Base-by-base conservation (phyloP, 1,140 invertebrate species). In the Goniozus legneri region DNA sequence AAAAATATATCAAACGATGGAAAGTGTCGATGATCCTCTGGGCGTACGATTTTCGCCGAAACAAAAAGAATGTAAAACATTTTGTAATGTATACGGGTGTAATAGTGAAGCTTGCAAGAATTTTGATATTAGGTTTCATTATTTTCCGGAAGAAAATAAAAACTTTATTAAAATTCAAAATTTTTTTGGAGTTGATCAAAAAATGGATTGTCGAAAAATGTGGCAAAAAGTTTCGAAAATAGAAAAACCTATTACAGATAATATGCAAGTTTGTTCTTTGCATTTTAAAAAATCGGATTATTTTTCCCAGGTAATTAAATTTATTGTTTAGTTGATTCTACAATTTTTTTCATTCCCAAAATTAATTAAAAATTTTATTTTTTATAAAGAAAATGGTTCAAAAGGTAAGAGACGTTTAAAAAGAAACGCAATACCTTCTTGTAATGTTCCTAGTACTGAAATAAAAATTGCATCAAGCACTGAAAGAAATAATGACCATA, bases 181-280 rank as follows among this genome's bases (percentile, higher is more conserved):
- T 43, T 3, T 27, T n/a, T 43, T 43, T 16, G 30, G 41, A 32
- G 4, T 12, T 6, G 30, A 32, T 32, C 27, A 43, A 21, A 43
- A 33, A 34, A 13, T 43, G 14, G 41, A 43, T 10, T 33, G 24
- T 15, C 14, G 13, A 31, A 43, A 43, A 31, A 32, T 32, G 30
- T 43, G 41, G 41, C 8, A 30, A 43, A 43, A 12, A 31, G 2
- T 20, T 32, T 43, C 33, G 18, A 33, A 43, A 43, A 32, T 33
- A 7, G 41, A 27, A 19, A 43, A 31, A 21, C 13, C 7, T 2
- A 33, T 32, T 12, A 32, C 31, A 27, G 36, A 38, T 10, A 22
- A 40, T n/a, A 40, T 14, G 19, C 38, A 12, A 22, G 38, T 40
- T 40, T 40, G 19, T 40, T 40, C 38, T 2, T 40, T 27, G 22